phyloP scores from a whole-genome alignment of 1,140 invertebrate genomes.

The Leptinotarsa lineolata region DNA sequence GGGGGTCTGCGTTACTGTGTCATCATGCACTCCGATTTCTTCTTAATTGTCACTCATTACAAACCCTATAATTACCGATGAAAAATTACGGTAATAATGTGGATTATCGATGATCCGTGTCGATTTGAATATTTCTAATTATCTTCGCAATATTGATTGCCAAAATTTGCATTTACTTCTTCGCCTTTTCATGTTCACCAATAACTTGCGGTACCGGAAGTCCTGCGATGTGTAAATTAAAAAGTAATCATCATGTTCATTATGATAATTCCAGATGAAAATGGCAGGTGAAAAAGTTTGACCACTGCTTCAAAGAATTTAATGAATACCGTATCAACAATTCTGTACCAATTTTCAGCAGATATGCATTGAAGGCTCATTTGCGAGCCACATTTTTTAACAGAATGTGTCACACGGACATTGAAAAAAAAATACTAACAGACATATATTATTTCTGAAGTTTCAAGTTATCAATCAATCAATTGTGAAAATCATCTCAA shows the following conservation, averaged over 20 bases:
- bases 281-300: constrained; percentile 11
- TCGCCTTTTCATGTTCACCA: neutral
- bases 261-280: constrained; percentile 9
- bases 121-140: constrained; percentile 21
- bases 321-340: neutral
- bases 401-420: no score
- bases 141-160: constrained; percentile 10
- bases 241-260: neutral
- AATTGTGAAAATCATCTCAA: no score
- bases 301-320: neutral
- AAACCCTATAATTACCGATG: neutral
- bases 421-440: no score
- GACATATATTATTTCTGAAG: no score
- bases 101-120: neutral
- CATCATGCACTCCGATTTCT: constrained; percentile 10
- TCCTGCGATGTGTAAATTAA: constrained; percentile 5
- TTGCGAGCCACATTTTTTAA: no score
- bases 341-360: constrained; percentile 1
- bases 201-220: constrained; percentile 5
- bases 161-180: constrained; percentile 12
- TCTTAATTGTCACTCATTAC: constrained; percentile 18
- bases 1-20: neutral
- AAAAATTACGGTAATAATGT: constrained; percentile 9
- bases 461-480: no score
- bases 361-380: neutral